phyloP scores from a whole-genome alignment of 2,113 vertebrate genomes.

The Aphyosemion australe region DNA sequence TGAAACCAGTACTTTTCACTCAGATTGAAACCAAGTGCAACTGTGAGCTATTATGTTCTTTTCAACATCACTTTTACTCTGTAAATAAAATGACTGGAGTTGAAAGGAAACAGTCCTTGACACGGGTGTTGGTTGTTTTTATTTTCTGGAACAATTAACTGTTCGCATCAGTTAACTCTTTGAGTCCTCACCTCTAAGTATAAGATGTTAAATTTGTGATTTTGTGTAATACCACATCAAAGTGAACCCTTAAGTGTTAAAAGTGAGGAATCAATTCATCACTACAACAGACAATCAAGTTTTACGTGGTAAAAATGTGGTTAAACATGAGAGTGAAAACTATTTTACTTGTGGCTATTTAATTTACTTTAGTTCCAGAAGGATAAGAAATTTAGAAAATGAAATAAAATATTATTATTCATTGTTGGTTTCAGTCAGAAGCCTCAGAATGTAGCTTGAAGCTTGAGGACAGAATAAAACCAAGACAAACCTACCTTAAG shows the following conservation, averaged over 20 bases:
- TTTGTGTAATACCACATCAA: too few species aligned
- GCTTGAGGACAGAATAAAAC: not conserved
- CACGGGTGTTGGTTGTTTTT: too few species aligned
- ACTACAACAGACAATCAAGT: too few species aligned
- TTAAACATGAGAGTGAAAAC: constrained; percentile 21
- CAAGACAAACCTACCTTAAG: not conserved
- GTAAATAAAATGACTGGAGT: too few species aligned
- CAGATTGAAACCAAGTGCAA: constrained; percentile 5
- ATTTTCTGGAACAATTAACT: too few species aligned
- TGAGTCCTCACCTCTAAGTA: too few species aligned
- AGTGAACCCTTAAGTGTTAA: too few species aligned
- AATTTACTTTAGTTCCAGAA: constrained; percentile 21
- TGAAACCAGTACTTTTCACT: constrained; percentile 19
- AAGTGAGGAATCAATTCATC: too few species aligned
- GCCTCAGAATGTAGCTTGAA: not conserved
- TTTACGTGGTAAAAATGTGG: too few species aligned
- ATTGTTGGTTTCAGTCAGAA: constrained; percentile 27
- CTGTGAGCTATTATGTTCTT: not conserved
- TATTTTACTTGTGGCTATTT: constrained; percentile 29
- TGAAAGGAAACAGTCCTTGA: too few species aligned
- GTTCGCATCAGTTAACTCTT: too few species aligned
- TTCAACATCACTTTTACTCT: not conserved
- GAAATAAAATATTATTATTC: constrained; percentile 24
- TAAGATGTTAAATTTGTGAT: too few species aligned
- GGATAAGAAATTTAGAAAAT: constrained; percentile 36